A percentile compares a stretch with the other conserved stretches of the same genome.
These are phyloP conservation scores for Amphipoea oculea DNA, from an alignment of 2,888 invertebrate species.

Conservation along the genomic window DNA sequence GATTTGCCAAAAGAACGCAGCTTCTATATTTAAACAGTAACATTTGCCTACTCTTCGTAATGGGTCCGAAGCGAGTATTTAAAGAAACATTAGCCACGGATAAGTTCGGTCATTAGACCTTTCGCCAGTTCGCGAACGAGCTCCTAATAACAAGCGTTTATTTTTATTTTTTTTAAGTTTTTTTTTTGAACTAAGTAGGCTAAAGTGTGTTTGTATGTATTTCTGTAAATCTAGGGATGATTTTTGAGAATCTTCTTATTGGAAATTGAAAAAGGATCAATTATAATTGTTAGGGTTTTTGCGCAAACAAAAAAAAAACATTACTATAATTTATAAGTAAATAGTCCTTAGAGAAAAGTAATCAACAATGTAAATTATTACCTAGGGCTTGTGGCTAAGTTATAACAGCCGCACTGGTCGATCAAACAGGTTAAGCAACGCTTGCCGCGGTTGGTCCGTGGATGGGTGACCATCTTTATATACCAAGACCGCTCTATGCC, in stretches of 20 bases:
- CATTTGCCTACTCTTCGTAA: conserved; percentile 67
- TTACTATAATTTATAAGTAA: not conserved
- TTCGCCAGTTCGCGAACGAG: conserved; percentile 61
- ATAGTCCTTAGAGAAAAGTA: not conserved
- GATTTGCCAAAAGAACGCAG: not conserved
- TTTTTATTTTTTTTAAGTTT: conserved; percentile 6
- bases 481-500: too few species aligned
- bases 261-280: not conserved
- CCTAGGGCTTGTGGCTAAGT: too few species aligned
- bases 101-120: conserved; percentile 83
- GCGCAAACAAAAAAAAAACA: not conserved
- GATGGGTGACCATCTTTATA: too few species aligned
- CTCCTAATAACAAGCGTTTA: conserved; percentile 22
- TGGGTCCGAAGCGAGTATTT: conserved; percentile 77
- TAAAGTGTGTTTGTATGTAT: not conserved
- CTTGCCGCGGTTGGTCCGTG: too few species aligned
- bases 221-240: not conserved
- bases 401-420: too few species aligned
- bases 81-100: conserved; percentile 82
- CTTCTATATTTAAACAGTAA: conserved; percentile 25
- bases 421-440: too few species aligned
- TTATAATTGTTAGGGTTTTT: not conserved
- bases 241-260: not conserved
- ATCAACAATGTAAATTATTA: not conserved
- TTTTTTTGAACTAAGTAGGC: not conserved